A percentile compares a stretch with the other conserved stretches of the same genome.
These are phyloP conservation scores for Anthrax anthrax DNA, from an alignment of 2,888 invertebrate genomes.

Conservation along the genomic window DNA sequence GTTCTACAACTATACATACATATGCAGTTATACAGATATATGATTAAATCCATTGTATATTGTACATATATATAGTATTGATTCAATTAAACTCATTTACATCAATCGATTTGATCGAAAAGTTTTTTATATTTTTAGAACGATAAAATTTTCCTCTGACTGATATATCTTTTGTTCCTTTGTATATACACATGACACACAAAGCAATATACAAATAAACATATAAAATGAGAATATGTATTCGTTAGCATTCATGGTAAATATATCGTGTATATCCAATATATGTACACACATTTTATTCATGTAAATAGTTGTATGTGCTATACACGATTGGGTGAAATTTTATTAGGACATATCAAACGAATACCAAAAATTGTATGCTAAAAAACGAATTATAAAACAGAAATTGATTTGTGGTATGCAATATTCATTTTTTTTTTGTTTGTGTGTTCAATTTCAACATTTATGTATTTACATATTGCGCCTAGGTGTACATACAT, in stretches of 20 bases:
- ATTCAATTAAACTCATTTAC: constrained; percentile 10
- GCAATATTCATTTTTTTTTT: neutral
- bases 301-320: no score
- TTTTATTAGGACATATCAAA: no score
- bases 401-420: constrained; percentile 1
- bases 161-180: neutral
- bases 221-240: neutral
- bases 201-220: neutral
- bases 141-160: neutral
- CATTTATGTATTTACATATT: no score
- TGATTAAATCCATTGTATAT: neutral
- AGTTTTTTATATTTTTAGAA: neutral
- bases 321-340: no score
- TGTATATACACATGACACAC: no score
- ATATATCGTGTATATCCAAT: neutral
- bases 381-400: neutral
- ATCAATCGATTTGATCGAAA: constrained; percentile 6
- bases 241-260: neutral
- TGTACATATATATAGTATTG: constrained; percentile 2
- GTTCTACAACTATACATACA: no score
- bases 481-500: neutral
- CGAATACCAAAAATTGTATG: neutral
- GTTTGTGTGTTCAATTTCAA: no score
- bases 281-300: no score
- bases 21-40: no score